phyloP scores from a whole-genome alignment of 2,797 vertebrate species.

The Setipinna tenuifilis region DNA sequence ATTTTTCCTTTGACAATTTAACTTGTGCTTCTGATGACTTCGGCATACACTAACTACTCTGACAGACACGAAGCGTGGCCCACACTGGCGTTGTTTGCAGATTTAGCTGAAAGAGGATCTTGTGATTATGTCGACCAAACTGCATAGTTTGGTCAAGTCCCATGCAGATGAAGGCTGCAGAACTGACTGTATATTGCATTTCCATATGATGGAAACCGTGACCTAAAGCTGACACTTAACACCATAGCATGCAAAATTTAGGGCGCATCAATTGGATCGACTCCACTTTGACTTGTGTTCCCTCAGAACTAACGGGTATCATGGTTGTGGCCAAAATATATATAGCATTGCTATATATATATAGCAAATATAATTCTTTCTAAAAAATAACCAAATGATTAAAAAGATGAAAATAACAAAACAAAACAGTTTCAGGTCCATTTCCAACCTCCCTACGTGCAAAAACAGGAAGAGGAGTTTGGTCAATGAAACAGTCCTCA shows the following conservation, averaged over 20 bases:
- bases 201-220: background rate
- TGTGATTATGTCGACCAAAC: background rate
- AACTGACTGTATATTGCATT: background rate
- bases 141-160: background rate
- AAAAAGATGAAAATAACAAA: background rate
- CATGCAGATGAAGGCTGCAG: background rate
- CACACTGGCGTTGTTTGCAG: background rate
- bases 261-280: background rate
- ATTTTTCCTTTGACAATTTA: background rate
- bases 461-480: background rate
- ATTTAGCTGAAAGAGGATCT: background rate
- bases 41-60: background rate
- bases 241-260: background rate
- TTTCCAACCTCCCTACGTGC: background rate
- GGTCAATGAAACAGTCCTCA: slow-evolving; percentile 5
- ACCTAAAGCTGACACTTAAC: background rate
- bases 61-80: background rate
- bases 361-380: background rate
- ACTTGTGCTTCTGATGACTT: background rate
- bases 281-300: background rate
- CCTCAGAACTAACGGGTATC: background rate
- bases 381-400: background rate
- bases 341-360: too few relatives aligned
- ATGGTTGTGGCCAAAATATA: background rate
- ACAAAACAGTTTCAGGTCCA: background rate